Conservation (phyloP, 2,888 invertebrate genomes). For the Fragum fragum region DNA sequence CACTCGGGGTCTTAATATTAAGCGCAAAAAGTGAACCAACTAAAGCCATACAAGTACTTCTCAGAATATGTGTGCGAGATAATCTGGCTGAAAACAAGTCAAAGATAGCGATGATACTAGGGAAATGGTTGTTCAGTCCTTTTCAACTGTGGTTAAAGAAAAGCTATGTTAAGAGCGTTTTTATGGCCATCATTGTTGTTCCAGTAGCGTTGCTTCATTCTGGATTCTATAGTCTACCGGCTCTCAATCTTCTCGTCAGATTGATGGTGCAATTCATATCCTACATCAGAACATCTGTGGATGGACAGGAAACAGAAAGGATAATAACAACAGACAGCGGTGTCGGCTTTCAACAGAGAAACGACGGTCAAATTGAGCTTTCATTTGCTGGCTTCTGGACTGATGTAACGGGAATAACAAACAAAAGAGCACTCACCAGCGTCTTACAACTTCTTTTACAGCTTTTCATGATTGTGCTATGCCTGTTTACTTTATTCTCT, state of each 20-base stretch:
- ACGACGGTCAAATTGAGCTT: not conserved
- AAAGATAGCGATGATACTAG: slow-evolving; percentile 69
- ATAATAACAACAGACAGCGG: not conserved
- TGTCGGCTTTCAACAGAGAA: not conserved
- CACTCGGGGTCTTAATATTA: slow-evolving; percentile 72
- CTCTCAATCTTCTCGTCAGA: slow-evolving; percentile 78
- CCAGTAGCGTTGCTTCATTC: slow-evolving; percentile 74
- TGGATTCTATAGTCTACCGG: slow-evolving; percentile 81
- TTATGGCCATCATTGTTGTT: slow-evolving; percentile 76
- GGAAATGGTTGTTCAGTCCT: slow-evolving; percentile 73
- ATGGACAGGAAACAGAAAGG: slow-evolving; percentile 2
- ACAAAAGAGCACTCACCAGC: slow-evolving; percentile 32
- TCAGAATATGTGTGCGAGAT: slow-evolving; percentile 74
- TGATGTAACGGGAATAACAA: slow-evolving; percentile 51
- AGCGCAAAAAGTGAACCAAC: slow-evolving; percentile 62
- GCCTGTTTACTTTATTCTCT: slow-evolving; percentile 75
- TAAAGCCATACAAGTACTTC: slow-evolving; percentile 66
- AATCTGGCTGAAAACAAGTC: slow-evolving; percentile 69
- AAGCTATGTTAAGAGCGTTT: slow-evolving; percentile 65
- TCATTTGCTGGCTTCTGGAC: not conserved
- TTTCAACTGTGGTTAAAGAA: not conserved
- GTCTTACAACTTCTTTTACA: slow-evolving; percentile 51
- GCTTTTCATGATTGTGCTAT: slow-evolving; percentile 69
- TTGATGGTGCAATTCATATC: slow-evolving; percentile 74
- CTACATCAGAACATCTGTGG: slow-evolving; percentile 47